Conservation (phyloP, 2,113 vertebrate species). For the Zosterops pallidus region DNA sequence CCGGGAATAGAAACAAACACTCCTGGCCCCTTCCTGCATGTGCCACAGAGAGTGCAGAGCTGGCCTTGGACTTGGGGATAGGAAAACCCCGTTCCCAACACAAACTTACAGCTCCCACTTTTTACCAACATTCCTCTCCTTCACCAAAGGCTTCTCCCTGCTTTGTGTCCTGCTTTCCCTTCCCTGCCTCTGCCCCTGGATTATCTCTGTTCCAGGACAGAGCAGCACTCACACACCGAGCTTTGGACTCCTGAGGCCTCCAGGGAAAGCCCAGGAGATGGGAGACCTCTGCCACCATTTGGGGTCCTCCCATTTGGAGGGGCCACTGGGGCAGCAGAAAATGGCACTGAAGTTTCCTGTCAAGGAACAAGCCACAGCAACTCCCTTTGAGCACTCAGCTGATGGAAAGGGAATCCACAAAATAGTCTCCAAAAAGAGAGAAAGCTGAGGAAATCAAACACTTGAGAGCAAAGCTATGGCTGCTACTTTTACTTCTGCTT, state of each 20-base stretch:
- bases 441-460: neutral
- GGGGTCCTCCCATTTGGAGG: too few relatives aligned
- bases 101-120: neutral
- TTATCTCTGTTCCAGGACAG: rapidly evolving
- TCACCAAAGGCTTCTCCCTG: neutral
- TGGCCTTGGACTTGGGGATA: neutral
- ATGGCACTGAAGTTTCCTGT: rapidly evolving
- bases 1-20: neutral
- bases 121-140: neutral
- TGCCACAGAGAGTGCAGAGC: neutral
- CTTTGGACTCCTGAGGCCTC: neutral
- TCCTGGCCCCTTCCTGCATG: rapidly evolving
- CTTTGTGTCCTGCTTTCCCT: neutral
- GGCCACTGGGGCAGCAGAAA: neutral
- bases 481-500: neutral
- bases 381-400: neutral
- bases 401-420: neutral
- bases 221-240: rapidly evolving
- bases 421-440: neutral
- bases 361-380: neutral
- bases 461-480: neutral
- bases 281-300: neutral
- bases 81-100: neutral
- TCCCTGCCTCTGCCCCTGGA: neutral
- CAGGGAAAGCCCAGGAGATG: neutral